These are phyloP conservation scores for Poecilobothrus nobilitatus DNA, from an alignment of 2,888 invertebrate genomes.

Conservation along the genomic window DNA sequence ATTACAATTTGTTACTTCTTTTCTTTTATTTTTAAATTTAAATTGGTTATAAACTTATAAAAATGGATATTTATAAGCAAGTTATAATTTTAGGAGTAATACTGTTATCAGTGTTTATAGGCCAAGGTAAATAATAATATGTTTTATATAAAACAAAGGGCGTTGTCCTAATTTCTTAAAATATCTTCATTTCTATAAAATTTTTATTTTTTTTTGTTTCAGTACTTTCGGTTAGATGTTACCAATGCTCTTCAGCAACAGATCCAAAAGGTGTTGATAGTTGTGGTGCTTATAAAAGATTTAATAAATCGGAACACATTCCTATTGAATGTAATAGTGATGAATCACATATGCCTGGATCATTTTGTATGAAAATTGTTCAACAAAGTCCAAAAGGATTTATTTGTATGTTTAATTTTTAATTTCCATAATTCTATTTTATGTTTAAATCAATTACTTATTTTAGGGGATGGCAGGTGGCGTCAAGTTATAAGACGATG, in stretches of 20 bases:
- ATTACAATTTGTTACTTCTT: too few species aligned
- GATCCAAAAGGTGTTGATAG: conserved; percentile 72
- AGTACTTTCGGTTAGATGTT: conserved; percentile 67
- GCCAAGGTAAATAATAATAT: not conserved
- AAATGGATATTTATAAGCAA: not conserved
- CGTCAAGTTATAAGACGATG: conserved; percentile 82
- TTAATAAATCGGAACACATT: conserved; percentile 76
- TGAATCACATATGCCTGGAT: conserved; percentile 88
- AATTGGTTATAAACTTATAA: not conserved
- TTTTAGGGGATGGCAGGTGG: conserved; percentile 92
- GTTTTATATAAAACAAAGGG: not conserved
- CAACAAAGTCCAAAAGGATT: conserved; percentile 91
- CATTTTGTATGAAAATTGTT: conserved; percentile 91
- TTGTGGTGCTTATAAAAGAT: conserved; percentile 82
- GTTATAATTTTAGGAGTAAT: not conserved
- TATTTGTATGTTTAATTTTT: conserved; percentile 66
- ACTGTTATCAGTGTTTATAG: not conserved
- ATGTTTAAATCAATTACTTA: not conserved
- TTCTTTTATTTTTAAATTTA: too few species aligned
- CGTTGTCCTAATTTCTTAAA: not conserved
- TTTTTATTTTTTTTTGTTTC: conserved; percentile 5
- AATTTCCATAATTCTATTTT: not conserved
- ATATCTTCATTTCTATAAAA: not conserved
- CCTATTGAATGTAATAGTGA: conserved; percentile 90
- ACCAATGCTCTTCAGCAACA: conserved; percentile 84